These are phyloP conservation scores for Sinocyclocheilus maitianheensis DNA, from an alignment of 2,113 vertebrate genomes.

Conservation along the genomic window DNA sequence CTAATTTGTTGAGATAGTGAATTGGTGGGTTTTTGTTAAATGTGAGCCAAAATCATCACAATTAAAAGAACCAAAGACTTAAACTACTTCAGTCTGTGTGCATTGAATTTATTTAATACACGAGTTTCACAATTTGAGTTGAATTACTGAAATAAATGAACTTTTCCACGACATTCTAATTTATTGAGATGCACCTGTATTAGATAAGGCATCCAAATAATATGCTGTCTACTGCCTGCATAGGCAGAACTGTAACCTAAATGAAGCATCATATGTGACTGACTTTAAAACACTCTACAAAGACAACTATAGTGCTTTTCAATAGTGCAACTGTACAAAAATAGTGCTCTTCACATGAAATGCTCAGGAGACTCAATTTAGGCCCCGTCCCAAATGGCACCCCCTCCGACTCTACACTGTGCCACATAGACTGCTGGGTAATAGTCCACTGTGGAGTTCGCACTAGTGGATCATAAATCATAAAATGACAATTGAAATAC, in stretches of 20 bases:
- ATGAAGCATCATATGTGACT: not conserved
- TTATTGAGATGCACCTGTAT: too few relatives aligned
- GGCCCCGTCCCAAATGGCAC: not conserved
- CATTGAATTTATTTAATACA: too few relatives aligned
- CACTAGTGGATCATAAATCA: constrained; percentile 5
- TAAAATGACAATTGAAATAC: not conserved
- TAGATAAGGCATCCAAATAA: not conserved
- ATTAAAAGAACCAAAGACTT: too few relatives aligned
- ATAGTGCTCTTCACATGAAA: not conserved
- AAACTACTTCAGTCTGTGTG: too few relatives aligned
- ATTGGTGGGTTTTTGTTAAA: too few relatives aligned
- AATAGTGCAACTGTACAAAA: not conserved
- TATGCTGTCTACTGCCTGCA: not conserved
- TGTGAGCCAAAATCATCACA: too few relatives aligned
- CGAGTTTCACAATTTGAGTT: too few relatives aligned
- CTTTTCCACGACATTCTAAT: too few relatives aligned
- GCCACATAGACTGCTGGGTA: not conserved
- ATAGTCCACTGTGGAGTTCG: not conserved
- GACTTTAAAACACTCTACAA: not conserved
- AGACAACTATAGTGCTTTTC: not conserved
- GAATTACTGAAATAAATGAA: too few relatives aligned
- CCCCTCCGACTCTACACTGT: not conserved
- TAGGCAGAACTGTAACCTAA: not conserved
- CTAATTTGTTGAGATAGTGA: too few relatives aligned
- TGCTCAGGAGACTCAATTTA: not conserved